Evolutionary conservation across 2,888 invertebrate genomes (phyloP).

Genomic region (Xylocampa areola): DNA sequence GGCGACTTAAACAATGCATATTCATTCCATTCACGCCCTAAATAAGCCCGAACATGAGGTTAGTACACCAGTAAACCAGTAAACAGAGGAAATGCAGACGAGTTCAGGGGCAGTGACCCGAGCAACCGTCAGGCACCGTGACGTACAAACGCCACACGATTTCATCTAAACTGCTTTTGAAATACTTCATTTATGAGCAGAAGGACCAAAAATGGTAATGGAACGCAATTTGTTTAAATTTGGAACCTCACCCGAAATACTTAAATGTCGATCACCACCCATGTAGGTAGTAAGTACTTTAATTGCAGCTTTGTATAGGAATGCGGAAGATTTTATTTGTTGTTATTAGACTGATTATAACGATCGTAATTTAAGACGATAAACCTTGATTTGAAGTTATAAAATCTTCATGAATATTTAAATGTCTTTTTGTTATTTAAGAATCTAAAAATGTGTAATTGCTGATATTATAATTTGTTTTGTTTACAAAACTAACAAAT

Average conservation of each 20-base stretch:
- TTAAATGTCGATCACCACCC: conserved; percentile 33
- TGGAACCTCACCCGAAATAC: conserved; percentile 19
- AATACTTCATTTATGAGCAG: conserved; percentile 37
- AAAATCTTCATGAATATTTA: conserved; percentile 50
- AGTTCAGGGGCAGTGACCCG: conserved; percentile 88
- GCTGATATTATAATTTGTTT: conserved; percentile 19
- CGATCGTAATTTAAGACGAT: conserved; percentile 45
- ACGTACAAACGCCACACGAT: conserved; percentile 62
- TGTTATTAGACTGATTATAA: conserved; percentile 48
- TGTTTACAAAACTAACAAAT: conserved; percentile 19
- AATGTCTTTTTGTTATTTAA: conserved; percentile 43
- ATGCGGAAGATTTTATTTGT: conserved; percentile 43
- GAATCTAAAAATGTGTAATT: conserved; percentile 32
- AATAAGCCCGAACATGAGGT: conserved; percentile 69
- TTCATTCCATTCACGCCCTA: conserved; percentile 74
- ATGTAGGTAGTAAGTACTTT: conserved; percentile 10
- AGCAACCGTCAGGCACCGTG: conserved; percentile 75
- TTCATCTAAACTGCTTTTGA: conserved; percentile 51
- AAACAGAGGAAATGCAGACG: conserved; percentile 79
- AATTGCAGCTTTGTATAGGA: conserved; percentile 37
- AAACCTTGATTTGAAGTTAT: conserved; percentile 52
- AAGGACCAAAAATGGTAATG: conserved; percentile 47
- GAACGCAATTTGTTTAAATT: conserved; percentile 11
- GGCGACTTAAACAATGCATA: conserved; percentile 54
- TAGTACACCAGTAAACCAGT: conserved; percentile 65